These are phyloP conservation scores for Menura novaehollandiae DNA, from an alignment of 2,113 vertebrate genomes.

Conservation along the genomic window DNA sequence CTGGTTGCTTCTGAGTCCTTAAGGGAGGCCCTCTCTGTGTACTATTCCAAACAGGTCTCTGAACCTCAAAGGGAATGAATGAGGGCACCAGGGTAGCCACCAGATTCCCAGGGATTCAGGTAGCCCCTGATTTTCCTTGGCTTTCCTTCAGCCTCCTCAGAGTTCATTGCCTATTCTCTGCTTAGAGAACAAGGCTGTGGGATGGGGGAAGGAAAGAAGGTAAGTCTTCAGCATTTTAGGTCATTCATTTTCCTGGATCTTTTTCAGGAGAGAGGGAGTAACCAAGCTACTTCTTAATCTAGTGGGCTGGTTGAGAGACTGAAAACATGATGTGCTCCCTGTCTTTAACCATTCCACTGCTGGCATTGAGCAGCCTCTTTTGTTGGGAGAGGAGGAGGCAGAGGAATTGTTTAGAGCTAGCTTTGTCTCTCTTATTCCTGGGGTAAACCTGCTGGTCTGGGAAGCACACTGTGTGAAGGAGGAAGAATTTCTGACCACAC, in stretches of 20 bases:
- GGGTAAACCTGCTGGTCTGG: conserved; percentile 25
- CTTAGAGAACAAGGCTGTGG: conserved; percentile 48
- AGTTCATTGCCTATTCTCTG: conserved; percentile 45
- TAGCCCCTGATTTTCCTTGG: conserved; percentile 54
- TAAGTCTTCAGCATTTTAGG: conserved; percentile 43
- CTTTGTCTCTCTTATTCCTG: conserved; percentile 33
- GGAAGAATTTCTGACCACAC: conserved; percentile 28
- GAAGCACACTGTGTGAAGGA: conserved; percentile 2
- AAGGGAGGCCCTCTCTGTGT: conserved; percentile 43
- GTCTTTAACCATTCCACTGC: conserved; percentile 56
- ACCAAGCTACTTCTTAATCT: conserved; percentile 15
- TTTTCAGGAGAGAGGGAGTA: conserved; percentile 43
- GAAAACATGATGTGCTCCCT: not conserved
- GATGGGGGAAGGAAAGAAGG: conserved; percentile 58
- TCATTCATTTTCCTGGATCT: conserved; percentile 38
- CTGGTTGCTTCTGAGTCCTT: conserved; percentile 44
- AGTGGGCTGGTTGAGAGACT: conserved; percentile 13
- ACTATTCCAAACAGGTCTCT: conserved; percentile 61
- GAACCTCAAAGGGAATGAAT: conserved; percentile 56
- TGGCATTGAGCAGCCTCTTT: conserved; percentile 22
- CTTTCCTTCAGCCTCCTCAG: conserved; percentile 58
- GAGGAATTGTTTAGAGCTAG: conserved; percentile 33
- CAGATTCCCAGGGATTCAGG: conserved; percentile 58
- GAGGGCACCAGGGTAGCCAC: conserved; percentile 61
- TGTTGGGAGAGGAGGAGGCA: not conserved